phyloP scores from a whole-genome alignment of 2,113 vertebrate genomes.

The Martes martes region DNA sequence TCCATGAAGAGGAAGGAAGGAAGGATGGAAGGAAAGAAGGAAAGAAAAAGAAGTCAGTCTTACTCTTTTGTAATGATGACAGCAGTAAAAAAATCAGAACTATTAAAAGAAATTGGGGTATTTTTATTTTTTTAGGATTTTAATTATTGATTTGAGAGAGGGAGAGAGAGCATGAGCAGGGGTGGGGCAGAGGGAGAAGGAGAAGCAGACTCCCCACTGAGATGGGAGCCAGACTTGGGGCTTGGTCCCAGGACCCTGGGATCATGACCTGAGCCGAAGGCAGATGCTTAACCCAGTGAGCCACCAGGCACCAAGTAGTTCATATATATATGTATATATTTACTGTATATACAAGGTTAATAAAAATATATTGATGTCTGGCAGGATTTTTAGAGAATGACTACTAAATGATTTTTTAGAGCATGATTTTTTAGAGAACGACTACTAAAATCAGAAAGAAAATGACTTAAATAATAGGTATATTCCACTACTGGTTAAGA shows the following conservation, averaged over 20 bases:
- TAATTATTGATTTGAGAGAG: neutral
- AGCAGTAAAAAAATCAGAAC: neutral
- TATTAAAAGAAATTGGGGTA: neutral
- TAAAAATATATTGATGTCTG: neutral
- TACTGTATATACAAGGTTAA: neutral
- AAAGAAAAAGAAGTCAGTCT: neutral
- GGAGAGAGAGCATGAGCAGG: neutral
- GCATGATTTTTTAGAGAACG: neutral
- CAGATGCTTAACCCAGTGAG: neutral
- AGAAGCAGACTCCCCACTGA: neutral
- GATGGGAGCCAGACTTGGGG: neutral
- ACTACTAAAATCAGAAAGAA: constrained; percentile 16
- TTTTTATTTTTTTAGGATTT: neutral
- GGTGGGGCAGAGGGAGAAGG: neutral
- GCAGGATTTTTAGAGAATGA: neutral
- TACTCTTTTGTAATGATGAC: neutral
- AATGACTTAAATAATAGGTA: neutral
- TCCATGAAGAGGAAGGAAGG: neutral
- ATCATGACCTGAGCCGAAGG: neutral
- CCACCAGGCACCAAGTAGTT: neutral
- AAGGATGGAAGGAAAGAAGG: too few relatives aligned
- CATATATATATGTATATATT: neutral
- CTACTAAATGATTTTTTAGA: neutral
- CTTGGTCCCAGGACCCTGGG: neutral
- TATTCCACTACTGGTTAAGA: neutral